phyloP scores from a whole-genome alignment of 92 coral and sea anemone genomes.

The Galaxea fascicularis region DNA sequence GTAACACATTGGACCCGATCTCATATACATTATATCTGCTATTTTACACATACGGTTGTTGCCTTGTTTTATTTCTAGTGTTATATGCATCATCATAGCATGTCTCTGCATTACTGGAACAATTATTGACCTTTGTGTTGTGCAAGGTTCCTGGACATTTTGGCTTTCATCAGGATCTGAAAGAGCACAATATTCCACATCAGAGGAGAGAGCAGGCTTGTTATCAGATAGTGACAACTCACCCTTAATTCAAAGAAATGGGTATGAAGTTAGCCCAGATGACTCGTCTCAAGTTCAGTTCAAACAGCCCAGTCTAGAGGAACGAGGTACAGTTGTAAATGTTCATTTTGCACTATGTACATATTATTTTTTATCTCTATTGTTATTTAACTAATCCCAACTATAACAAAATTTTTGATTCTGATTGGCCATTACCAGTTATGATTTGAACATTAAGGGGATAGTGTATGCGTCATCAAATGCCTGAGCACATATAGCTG shows the following conservation, averaged over 20 bases:
- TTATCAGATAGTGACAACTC: not conserved
- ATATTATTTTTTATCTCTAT: too few species aligned
- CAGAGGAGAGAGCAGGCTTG: not conserved
- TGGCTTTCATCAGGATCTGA: slow-evolving; percentile 1
- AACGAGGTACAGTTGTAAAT: slow-evolving; percentile 2
- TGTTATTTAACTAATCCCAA: too few species aligned
- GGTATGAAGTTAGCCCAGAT: not conserved
- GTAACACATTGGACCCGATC: too few species aligned
- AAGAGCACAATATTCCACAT: not conserved
- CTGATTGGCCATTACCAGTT: too few species aligned
- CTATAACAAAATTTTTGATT: too few species aligned
- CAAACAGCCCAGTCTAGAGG: not conserved
- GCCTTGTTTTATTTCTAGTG: not conserved
- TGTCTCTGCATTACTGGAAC: slow-evolving; percentile 41
- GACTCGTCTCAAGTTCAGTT: not conserved
- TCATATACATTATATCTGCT: too few species aligned
- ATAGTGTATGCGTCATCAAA: too few species aligned
- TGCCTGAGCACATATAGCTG: too few species aligned
- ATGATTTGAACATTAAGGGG: too few species aligned
- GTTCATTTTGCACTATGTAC: not conserved
- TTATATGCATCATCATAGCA: slow-evolving; percentile 25
- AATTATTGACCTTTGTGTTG: slow-evolving; percentile 18
- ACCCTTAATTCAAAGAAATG: slow-evolving; percentile 12
- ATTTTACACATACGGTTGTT: too few species aligned
- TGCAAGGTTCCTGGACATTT: slow-evolving; percentile 42